Evolutionary conservation across 2,113 vertebrate genomes (phyloP).

Genomic region (Thunnus maccoyii): DNA sequence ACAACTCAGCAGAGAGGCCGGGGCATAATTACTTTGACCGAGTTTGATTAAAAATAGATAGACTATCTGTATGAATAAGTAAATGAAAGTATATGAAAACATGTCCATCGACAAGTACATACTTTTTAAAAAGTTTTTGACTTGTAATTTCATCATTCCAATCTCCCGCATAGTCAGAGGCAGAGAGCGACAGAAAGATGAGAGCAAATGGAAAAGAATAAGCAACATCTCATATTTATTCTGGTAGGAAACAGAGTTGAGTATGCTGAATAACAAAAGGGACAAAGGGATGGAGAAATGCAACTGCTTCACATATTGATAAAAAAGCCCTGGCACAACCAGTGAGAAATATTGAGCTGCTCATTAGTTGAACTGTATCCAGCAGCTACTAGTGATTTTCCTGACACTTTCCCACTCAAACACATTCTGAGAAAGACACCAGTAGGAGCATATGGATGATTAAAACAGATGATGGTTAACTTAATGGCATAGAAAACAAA

Average conservation of each 20-base stretch:
- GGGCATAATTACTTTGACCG: not conserved
- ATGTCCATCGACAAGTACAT: not conserved
- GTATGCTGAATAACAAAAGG: slow-evolving; percentile 34
- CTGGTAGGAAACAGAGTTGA: slow-evolving; percentile 28
- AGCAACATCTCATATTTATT: slow-evolving; percentile 47
- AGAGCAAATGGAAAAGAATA: slow-evolving; percentile 48
- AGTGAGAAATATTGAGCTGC: slow-evolving; percentile 48
- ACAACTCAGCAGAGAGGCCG: slow-evolving; percentile 3
- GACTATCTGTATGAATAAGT: not conserved
- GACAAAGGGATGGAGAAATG: slow-evolving; percentile 35
- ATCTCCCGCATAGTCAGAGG: slow-evolving; percentile 1
- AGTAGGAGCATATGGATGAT: slow-evolving; percentile 9
- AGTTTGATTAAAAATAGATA: slow-evolving; percentile 25
- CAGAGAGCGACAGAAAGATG: slow-evolving; percentile 33
- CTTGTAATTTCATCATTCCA: slow-evolving; percentile 21
- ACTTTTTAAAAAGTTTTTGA: not conserved
- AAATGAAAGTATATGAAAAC: slow-evolving; percentile 3
- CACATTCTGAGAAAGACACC: slow-evolving; percentile 13
- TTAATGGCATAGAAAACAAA: slow-evolving; percentile 4
- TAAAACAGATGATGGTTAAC: slow-evolving; percentile 34
- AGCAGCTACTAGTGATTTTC: slow-evolving; percentile 39
- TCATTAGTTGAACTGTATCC: slow-evolving; percentile 53
- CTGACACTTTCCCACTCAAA: slow-evolving; percentile 27
- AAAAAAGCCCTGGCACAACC: not conserved
- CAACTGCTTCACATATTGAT: slow-evolving; percentile 33